phyloP scores from a whole-genome alignment of 2,888 invertebrate genomes.

The Cryptus armator region DNA sequence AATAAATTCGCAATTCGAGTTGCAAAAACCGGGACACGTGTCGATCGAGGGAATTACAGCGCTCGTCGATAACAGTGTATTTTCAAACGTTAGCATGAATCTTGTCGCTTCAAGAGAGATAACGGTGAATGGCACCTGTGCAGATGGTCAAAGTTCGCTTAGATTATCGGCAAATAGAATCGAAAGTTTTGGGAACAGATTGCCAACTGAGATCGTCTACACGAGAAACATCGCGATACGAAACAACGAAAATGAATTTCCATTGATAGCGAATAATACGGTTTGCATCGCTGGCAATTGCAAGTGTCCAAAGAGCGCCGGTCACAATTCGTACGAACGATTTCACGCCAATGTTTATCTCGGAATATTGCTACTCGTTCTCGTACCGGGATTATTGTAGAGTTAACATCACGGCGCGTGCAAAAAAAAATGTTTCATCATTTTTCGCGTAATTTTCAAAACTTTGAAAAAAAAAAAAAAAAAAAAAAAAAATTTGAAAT shows the following conservation, averaged over 20 bases:
- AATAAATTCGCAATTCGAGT: constrained; percentile 73
- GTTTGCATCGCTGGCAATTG: constrained; percentile 79
- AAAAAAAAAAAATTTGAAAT: too few relatives aligned
- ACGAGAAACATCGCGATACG: constrained; percentile 52
- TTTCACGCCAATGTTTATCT: constrained; percentile 67
- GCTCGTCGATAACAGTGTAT: constrained; percentile 72
- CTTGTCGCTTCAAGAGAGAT: constrained; percentile 71
- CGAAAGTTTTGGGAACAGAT: constrained; percentile 73
- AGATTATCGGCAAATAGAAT: constrained; percentile 74
- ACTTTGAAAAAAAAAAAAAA: too few relatives aligned
- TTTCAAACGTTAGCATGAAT: constrained; percentile 77
- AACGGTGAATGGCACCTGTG: constrained; percentile 75
- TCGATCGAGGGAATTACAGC: constrained; percentile 72
- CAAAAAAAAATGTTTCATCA: too few relatives aligned
- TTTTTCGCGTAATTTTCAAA: too few relatives aligned
- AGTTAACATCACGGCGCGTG: too few relatives aligned
- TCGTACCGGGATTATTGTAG: constrained; percentile 58
- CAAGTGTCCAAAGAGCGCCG: constrained; percentile 74
- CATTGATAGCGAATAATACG: constrained; percentile 74
- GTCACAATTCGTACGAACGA: constrained; percentile 65
- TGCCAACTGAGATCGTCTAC: constrained; percentile 79
- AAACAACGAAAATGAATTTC: constrained; percentile 45
- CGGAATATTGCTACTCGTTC: constrained; percentile 62
- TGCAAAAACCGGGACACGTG: constrained; percentile 73
- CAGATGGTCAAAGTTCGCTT: constrained; percentile 78